These are phyloP conservation scores for Acronicta psi DNA, from an alignment of 2,888 invertebrate genomes.

Conservation along the genomic window DNA sequence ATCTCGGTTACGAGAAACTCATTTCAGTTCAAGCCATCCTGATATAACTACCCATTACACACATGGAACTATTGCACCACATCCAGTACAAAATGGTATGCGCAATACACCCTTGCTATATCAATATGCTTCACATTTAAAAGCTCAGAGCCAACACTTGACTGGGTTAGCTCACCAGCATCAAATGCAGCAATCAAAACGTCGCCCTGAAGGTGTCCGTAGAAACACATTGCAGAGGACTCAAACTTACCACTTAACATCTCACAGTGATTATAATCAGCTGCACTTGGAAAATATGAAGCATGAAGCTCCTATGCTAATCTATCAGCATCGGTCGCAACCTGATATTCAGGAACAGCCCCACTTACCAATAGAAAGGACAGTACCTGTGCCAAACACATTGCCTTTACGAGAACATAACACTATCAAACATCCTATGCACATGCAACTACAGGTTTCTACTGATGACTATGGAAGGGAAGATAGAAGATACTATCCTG, in stretches of 20 bases:
- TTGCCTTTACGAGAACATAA: constrained; percentile 82
- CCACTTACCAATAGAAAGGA: constrained; percentile 75
- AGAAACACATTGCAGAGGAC: constrained; percentile 84
- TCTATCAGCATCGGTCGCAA: constrained; percentile 82
- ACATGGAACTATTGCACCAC: constrained; percentile 71
- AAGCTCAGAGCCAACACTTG: constrained; percentile 84
- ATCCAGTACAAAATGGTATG: constrained; percentile 73
- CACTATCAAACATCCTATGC: constrained; percentile 75
- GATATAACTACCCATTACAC: constrained; percentile 83
- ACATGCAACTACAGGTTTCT: constrained; percentile 82
- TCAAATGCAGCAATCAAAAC: constrained; percentile 77
- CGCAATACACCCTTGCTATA: constrained; percentile 82
- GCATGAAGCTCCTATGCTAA: constrained; percentile 72
- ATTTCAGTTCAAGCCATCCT: constrained; percentile 87
- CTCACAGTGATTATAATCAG: constrained; percentile 85
- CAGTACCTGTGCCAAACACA: constrained; percentile 77
- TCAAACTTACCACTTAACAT: constrained; percentile 86
- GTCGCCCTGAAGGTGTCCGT: constrained; percentile 76
- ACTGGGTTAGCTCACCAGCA: constrained; percentile 79
- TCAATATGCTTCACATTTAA: constrained; percentile 86
- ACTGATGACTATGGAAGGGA: constrained; percentile 80
- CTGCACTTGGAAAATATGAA: constrained; percentile 79
- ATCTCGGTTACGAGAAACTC: constrained; percentile 81
- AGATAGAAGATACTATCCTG: constrained; percentile 74
- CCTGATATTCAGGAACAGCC: constrained; percentile 81